Percentiles rank a stretch among this genome's conserved stretches.
Evolutionary conservation across 2,888 invertebrate species (phyloP).

Genomic region (Ariolimax columbianus): DNA sequence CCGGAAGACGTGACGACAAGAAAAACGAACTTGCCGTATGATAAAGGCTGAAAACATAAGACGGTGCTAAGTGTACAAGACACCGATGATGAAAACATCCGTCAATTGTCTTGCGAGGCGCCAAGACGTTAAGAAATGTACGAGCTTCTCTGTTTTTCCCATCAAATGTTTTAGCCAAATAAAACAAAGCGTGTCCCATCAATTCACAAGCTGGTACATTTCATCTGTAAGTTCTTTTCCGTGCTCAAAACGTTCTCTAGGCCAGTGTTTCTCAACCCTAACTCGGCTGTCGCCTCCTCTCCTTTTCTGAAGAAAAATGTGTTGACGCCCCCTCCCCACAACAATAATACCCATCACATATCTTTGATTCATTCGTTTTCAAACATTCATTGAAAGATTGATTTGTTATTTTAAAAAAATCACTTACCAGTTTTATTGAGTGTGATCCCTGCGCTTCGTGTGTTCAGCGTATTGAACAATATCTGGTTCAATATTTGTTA

Average conservation of each 20-base stretch:
- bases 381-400: no score
- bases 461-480: no score
- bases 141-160: neutral
- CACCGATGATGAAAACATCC: conserved; percentile 37
- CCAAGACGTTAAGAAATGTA: conserved; percentile 11
- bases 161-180: conserved; percentile 9
- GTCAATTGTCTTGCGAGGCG: conserved; percentile 10
- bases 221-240: neutral
- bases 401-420: no score
- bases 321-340: no score
- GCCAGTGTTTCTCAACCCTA: no score
- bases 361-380: no score
- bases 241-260: neutral
- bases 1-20: conserved; percentile 27
- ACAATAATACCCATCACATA: no score
- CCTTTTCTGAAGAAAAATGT: neutral
- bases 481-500: no score
- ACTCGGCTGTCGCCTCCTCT: neutral
- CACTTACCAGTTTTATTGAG: no score
- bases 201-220: neutral
- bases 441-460: no score
- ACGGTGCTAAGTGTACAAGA: conserved; percentile 33
- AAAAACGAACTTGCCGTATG: neutral
- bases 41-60: neutral
- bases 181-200: neutral